Evolutionary conservation across 2,797 vertebrate species (phyloP).

Genomic region (Philypnodon macrostomus): DNA sequence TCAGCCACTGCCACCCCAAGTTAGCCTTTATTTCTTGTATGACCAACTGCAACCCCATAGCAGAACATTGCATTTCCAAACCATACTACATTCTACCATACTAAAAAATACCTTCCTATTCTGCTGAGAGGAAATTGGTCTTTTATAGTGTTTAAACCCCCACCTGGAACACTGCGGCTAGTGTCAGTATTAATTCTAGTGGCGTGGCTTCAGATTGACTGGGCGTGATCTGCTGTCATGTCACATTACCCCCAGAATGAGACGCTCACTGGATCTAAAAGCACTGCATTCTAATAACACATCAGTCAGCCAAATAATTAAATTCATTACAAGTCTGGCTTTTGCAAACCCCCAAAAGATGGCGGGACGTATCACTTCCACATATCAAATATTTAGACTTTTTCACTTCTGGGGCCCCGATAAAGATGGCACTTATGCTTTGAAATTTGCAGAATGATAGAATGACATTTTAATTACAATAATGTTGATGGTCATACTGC

Average conservation of each 20-base stretch:
- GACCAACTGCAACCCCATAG: too few species aligned
- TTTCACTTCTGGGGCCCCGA: constrained; percentile 34
- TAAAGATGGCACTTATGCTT: constrained; percentile 18
- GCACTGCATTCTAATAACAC: constrained; percentile 51
- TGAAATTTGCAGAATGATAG: constrained; percentile 29
- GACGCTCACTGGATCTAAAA: constrained; percentile 38
- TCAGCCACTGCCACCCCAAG: too few species aligned
- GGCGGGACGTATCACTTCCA: constrained; percentile 48
- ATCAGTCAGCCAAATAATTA: constrained; percentile 56
- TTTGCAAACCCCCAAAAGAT: constrained; percentile 31
- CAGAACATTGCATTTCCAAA: too few species aligned
- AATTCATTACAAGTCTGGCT: constrained; percentile 41
- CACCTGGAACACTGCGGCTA: constrained; percentile 7
- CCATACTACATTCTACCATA: too few species aligned
- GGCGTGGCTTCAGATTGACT: constrained; percentile 16
- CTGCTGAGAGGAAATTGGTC: background rate
- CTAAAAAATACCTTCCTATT: too few species aligned
- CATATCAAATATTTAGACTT: constrained; percentile 49
- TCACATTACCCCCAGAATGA: constrained; percentile 48
- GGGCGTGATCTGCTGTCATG: constrained; percentile 51
- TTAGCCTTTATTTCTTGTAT: too few species aligned
- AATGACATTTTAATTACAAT: constrained; percentile 65
- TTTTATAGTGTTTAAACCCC: constrained; percentile 7
- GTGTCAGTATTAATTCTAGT: constrained; percentile 13
- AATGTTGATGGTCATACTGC: constrained; percentile 36